Base-by-base conservation (phyloP, 2,113 vertebrate species). In the Rhipidura dahli region DNA sequence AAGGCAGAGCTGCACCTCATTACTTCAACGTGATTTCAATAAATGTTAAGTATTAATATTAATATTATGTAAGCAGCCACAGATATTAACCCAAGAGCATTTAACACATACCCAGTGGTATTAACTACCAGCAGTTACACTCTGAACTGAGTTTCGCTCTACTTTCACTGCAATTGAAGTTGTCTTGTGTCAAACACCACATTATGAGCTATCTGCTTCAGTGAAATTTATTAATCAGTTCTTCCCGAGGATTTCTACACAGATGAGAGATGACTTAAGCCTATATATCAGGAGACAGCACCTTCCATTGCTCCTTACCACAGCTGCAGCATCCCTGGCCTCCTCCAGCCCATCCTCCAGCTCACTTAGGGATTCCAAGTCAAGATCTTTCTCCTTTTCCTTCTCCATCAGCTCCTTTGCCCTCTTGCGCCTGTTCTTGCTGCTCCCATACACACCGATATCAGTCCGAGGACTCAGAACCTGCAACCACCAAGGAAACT, bases 391-490 rank as follows among this genome's bases (percentile, higher is more conserved):
- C 92, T 99, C 99, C 86, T 98, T 98, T 89, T 98, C 98, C 94
- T 99, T 99, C 97, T 99, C 99, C 98, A 99, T 97, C 59, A 99
- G 89, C 97, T 99, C 99, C 87, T 99, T 99, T 5, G 98, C 99
- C 44, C 99, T 99, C 97, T 98, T 99, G 66, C 99, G 95, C 87
- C 99, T 99, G 50, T 98, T 99, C 96, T 99, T 99, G 87, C 99
- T 99, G 98, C 98, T 99, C 26, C 99, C 99, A 18, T 99, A 99
- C 60, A 99, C 96, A 4, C 99, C 99, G n/a, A 99, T 99, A 89
- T 99, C 99, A 37, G 97, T 98, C 2, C 99, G 98, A 6, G 99
- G 99, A 94, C 99, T 99, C 40, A 99, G 97, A n/a, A 99, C 99
- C 99, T 99, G 89, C 5, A 94, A 96, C 0, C 57, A 82, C 15